Conservation (phyloP, 2,113 vertebrate genomes). For the Ptychochromis oligacanthus region DNA sequence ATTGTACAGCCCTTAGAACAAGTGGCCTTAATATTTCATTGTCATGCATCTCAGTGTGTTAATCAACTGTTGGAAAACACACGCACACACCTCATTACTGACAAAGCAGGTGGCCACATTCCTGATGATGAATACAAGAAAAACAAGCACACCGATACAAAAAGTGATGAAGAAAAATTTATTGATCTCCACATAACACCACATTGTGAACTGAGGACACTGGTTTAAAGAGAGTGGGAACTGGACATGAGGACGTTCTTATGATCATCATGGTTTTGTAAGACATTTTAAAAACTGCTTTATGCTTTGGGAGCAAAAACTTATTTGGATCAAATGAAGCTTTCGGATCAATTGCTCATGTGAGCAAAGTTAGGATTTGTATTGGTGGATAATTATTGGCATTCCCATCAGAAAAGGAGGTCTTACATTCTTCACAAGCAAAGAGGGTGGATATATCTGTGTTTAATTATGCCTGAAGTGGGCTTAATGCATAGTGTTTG, state of each 20-base stretch:
- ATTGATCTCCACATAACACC: conserved; percentile 41
- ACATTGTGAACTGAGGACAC: conserved; percentile 58
- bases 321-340: conserved; percentile 77
- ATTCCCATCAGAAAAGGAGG: conserved; percentile 74
- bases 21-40: conserved; percentile 82
- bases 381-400: conserved; percentile 66
- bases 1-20: conserved; percentile 78
- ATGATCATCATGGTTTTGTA: conserved; percentile 63
- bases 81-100: conserved; percentile 60
- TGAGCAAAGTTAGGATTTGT: conserved; percentile 62
- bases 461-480: conserved; percentile 17
- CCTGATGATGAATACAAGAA: conserved; percentile 52
- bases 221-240: conserved; percentile 43
- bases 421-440: conserved; percentile 65
- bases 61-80: conserved; percentile 59
- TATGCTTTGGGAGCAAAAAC: conserved; percentile 75
- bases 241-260: conserved; percentile 59
- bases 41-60: conserved; percentile 75
- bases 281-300: conserved; percentile 65
- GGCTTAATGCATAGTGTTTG: conserved; percentile 39
- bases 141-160: conserved; percentile 59
- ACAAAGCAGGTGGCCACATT: conserved; percentile 71
- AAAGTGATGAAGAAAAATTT: conserved; percentile 34
- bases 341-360: conserved; percentile 70
- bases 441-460: conserved; percentile 39